phyloP scores from a whole-genome alignment of 2,113 vertebrate species.

The Upupa epops region DNA sequence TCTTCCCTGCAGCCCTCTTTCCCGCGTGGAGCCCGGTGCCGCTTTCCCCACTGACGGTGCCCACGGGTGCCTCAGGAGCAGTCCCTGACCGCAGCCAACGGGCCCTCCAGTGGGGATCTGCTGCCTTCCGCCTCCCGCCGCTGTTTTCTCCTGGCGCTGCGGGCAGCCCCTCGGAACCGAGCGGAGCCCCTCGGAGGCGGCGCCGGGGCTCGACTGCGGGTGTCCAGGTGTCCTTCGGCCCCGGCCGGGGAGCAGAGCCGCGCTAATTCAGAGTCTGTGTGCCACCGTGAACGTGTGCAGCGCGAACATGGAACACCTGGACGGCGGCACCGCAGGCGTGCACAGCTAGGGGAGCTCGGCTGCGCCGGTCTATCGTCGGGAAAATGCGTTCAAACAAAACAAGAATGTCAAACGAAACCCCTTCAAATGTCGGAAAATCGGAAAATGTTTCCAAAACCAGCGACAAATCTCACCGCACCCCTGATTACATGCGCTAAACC shows the following conservation, averaged over 20 bases:
- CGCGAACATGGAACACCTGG: not conserved
- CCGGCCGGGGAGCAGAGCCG: not conserved
- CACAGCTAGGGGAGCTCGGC: not conserved
- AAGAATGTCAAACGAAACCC: not conserved
- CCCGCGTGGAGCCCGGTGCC: not conserved
- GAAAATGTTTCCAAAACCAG: not conserved
- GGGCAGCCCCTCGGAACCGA: not conserved
- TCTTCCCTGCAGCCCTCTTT: not conserved
- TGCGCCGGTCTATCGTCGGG: not conserved
- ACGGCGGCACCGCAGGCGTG: not conserved
- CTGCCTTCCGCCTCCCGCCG: not conserved
- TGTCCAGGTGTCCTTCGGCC: not conserved
- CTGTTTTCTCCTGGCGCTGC: not conserved
- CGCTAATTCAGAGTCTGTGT: slow-evolving; percentile 23
- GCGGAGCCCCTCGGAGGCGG: too few relatives aligned
- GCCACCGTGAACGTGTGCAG: not conserved
- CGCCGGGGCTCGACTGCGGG: not conserved
- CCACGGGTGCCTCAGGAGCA: not conserved
- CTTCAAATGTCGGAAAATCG: not conserved
- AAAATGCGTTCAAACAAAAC: not conserved
- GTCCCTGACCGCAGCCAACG: not conserved
- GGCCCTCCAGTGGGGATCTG: not conserved
- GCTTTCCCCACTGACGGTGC: not conserved
- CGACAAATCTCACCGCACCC: not conserved
- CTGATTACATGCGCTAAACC: not conserved